Evolutionary conservation across 2,113 vertebrate genomes (phyloP), one percentile per base, ranked within the genome.

Genomic region (Coptodon rendalli): DNA sequence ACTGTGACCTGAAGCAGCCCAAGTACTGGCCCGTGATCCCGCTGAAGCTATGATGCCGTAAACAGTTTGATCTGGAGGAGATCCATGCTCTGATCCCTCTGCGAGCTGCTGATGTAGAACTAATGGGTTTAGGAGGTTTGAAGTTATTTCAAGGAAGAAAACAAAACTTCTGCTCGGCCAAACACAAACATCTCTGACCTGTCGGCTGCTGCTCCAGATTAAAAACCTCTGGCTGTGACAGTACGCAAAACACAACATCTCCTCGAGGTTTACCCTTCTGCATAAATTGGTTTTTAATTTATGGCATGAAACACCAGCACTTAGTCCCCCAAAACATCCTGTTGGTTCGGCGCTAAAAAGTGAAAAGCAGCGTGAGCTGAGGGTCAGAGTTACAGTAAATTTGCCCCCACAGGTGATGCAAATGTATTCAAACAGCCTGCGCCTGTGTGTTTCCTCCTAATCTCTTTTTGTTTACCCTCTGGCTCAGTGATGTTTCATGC

Each of bases 11-110:
- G 90, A 98, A 98, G 85, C 97, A 97, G 90, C 98, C 98, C 17
- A 99, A 98, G 86, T 99, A 98, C 94, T 99, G 99, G 99, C 98
- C 98, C 0, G 97, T 99, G 76, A 99, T 99, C 84, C 98, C 98
- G 0, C 97, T 99, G 48, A 98, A 97, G 76, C 95, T 99, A 43
- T 99, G 92, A 97, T 10, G 2, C 63, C 4, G 17, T 1, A 16
- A 38, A 59, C 12, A 2, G 24, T 27, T 73, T 43, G 66, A 71
- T 43, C 36, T 71, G 68, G 22, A 73, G 68, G 9, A 0, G 38
- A 10, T 45, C 68, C 4, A 0, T 17, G 9, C 34, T 24, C 48
- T 34, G 19, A 31, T 27, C 76, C 68, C 31, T 9, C 4, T 2
- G 19, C 2, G 31, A 27, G 19, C 80, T 66, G 71, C 80, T 89